Percentiles rank a stretch among this genome's conserved stretches.
phyloP scores from a whole-genome alignment of 2,888 invertebrate species.

The Dioctria linearis region DNA sequence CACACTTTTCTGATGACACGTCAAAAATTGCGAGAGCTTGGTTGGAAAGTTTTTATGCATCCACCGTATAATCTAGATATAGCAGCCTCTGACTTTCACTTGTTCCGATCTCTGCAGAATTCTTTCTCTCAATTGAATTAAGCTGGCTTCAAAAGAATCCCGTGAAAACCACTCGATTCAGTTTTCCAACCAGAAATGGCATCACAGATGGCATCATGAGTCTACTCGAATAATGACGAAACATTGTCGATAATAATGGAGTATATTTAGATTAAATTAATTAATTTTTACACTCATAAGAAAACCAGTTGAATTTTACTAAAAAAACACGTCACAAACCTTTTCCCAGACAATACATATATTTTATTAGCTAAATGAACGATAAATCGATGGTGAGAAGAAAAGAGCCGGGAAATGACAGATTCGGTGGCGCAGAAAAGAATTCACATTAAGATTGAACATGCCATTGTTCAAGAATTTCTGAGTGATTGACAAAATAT shows the following conservation, averaged over 20 bases:
- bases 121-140: neutral
- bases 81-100: constrained; percentile 59
- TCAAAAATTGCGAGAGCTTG: constrained; percentile 60
- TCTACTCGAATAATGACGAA: neutral
- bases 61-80: constrained; percentile 61
- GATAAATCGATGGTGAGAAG: no score
- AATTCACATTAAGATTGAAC: no score
- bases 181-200: neutral
- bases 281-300: neutral
- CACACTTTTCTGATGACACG: constrained; percentile 51
- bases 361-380: no score
- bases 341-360: no score
- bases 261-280: neutral
- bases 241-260: neutral
- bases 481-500: no score
- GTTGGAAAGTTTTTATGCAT: constrained; percentile 61
- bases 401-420: no score
- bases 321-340: no score
- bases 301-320: neutral
- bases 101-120: constrained; percentile 56
- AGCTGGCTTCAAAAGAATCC: constrained; percentile 4
- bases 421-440: no score
- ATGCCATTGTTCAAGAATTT: no score
- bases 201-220: neutral
- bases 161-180: neutral